Conservation (phyloP, 2,797 vertebrate species). For the Pangasius macronema region DNA sequence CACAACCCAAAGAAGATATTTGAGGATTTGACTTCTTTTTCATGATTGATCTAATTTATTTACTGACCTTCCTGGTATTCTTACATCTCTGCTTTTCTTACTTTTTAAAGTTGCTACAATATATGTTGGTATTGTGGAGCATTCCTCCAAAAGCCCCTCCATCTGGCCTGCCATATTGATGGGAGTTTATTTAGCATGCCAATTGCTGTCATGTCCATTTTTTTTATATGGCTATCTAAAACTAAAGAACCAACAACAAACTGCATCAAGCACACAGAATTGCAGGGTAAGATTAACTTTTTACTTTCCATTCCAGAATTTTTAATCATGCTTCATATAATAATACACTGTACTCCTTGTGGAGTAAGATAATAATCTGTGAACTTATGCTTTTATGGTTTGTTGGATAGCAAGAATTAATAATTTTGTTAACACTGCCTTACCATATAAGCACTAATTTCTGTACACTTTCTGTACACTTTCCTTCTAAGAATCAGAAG, state of each 20-base stretch:
- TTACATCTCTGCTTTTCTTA: not conserved
- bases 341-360: not conserved
- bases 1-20: not conserved
- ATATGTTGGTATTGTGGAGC: conserved; percentile 37
- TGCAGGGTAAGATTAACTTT: conserved; percentile 13
- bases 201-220: conserved; percentile 41
- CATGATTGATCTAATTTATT: not conserved
- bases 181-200: conserved; percentile 50
- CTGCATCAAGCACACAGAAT: not conserved
- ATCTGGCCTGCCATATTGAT: conserved; percentile 45
- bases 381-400: not conserved
- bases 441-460: not conserved
- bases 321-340: not conserved
- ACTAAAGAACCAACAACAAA: conserved; percentile 34
- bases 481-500: not conserved
- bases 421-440: not conserved
- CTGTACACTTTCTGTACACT: not conserved
- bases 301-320: not conserved
- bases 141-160: not conserved
- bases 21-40: not conserved
- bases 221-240: not conserved
- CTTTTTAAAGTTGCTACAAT: conserved; percentile 56
- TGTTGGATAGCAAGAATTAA: not conserved
- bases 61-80: not conserved
- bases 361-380: not conserved